Percentiles rank a stretch among this genome's conserved stretches.
phyloP scores from a whole-genome alignment of 2,113 vertebrate species.

The Phodopus roborovskii region DNA sequence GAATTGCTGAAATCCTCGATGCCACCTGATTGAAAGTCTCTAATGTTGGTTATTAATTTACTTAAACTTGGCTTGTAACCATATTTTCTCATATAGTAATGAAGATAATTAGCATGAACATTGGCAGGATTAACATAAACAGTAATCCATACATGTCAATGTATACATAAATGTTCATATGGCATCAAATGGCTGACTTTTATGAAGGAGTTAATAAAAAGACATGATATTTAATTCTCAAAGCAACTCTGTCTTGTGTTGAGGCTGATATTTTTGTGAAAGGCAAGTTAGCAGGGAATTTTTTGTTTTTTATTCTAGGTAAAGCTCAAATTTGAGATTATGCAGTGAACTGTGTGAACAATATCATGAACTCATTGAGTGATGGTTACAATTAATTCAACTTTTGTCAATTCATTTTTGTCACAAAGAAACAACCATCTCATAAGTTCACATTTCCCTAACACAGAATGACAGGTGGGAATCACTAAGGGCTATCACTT shows the following conservation, averaged over 20 bases:
- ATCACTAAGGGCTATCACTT: not conserved
- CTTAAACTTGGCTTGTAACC: not conserved
- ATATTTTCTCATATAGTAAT: conserved; percentile 57
- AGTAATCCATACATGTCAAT: not conserved
- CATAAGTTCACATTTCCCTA: not conserved
- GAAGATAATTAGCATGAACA: conserved; percentile 20
- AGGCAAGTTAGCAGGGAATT: not conserved
- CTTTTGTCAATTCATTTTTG: not conserved
- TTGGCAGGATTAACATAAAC: not conserved
- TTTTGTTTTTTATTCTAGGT: not conserved
- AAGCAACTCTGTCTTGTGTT: not conserved
- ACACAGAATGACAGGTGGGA: not conserved
- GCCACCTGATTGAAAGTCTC: conserved; percentile 1
- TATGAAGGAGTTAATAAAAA: conserved; percentile 2
- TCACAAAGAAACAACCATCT: not conserved
- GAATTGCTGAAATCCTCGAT: conserved; percentile 22
- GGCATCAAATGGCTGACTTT: not conserved
- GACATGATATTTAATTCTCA: not conserved
- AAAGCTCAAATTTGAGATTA: not conserved
- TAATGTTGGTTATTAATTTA: conserved; percentile 27
- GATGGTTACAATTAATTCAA: not conserved
- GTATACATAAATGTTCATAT: not conserved
- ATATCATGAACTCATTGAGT: not conserved
- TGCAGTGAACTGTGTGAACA: not conserved
- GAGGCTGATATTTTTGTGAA: conserved; percentile 4